Evolutionary conservation across 1,140 invertebrate species (phyloP), one percentile per base, ranked within the genome.

Genomic region (Hormaphis cornu): DNA sequence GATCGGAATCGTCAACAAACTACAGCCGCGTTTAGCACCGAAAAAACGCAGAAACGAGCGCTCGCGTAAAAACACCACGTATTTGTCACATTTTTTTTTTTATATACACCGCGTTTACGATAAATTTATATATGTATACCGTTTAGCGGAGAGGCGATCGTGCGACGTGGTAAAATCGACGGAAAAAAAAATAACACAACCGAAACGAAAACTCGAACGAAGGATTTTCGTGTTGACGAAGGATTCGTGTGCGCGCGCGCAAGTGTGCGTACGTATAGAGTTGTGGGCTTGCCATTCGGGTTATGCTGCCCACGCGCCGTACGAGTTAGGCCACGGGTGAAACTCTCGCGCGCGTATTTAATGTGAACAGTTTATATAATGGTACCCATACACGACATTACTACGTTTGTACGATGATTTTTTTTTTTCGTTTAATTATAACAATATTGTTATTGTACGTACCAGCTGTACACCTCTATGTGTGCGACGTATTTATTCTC

Each of bases 211-310:
- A 48, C 42, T 66, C 10, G 61, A 48, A 66, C 61, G 44, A 48
- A 66, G 61, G 44, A 50, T 66, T 35, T 48, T 30, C 50, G 24
- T 61, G 18, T 46, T 22, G 28, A 44, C 40, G 37, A 61, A 61
- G 58, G 58, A 61, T 44, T 2, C 48, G 26, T 30, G 22, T 46
- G 10, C 10, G 18, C 35, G 20, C 24, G 20, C 18, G 33, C 18
- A 14, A 14, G n/a, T 18, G 16, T 53, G 30, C 50, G 26, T 53
- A 18, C 2, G 12, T 30, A 10, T 44, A 28, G n/a, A n/a, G n/a
- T n/a, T n/a, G 61, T 66, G 61, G 61, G 61, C 44, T 66, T 44
- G 44, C 61, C 61, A 66, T 66, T 66, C 61, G 33, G 42, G 61
- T 66, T 66, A 35, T 50, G 14, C 42, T 16, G 61, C 61, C 61